Base-by-base conservation (phyloP, 2,113 vertebrate genomes). In the Taxidea taxus region DNA sequence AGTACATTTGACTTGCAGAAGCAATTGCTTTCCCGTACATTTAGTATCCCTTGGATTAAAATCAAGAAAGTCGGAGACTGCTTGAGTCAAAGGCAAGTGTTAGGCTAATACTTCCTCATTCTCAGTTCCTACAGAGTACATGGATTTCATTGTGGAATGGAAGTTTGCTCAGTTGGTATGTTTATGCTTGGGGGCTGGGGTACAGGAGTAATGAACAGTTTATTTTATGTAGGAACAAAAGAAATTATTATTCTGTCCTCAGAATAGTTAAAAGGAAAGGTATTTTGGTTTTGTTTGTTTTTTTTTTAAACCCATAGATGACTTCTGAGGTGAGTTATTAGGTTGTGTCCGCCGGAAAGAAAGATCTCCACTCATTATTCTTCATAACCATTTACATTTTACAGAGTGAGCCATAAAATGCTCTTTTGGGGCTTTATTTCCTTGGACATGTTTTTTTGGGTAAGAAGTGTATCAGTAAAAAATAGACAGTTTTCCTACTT, bases 301-400 rank as follows among this genome's bases (percentile, higher is more conserved):
- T 74, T 27, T 44, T 14, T n/a, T 74, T 27, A 44, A 12, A 60
- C 15, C 3, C n/a, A 47, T 21, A 21, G 37, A 42, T 51, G n/a
- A 68, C 31, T 56, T 72, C 21, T 66, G 81, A 74, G 8, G 25
- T 90, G 91, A 91, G 34, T 49, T 20, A 34, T 64, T 66, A 68
- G 4, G 37, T 7, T 47, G 29, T 56, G 27, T 88, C 49, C 62
- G 34, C 0, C 39, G 51, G 80, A 80, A 83, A 87, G 68, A 84
- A 89, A 56, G 77, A 54, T 42, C 39, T 44, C 23, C 12, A 54
- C 4, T 80, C 44, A 54, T 66, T 82, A 47, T 27, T 95, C 34
- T 88, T 96, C 49, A 62, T 74, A 72, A 80, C 39, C 27, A 62
- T 54, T 94, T 87, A 54, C 27, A 85, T 96, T 91, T 96, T 75